Evolutionary conservation across 2,113 vertebrate species (phyloP).

Genomic region (Varanus komodoensis): DNA sequence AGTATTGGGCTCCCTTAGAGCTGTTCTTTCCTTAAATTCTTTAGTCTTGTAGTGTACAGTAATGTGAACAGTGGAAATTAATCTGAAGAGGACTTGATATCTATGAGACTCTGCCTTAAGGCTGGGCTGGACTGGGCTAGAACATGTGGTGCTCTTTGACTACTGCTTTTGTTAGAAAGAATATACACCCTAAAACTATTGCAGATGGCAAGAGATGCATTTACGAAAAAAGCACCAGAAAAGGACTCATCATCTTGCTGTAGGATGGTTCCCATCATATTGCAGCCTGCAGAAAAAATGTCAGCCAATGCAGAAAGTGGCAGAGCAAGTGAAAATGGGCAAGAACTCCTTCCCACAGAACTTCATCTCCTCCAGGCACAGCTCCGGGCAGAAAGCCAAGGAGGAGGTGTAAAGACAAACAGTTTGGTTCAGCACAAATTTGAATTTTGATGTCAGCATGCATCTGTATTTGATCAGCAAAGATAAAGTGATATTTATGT

Average conservation of each 20-base stretch:
- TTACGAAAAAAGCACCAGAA: neutral
- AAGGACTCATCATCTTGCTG: neutral
- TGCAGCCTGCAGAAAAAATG: neutral
- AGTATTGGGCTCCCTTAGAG: too few species aligned
- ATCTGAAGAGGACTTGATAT: neutral
- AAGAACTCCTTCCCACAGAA: constrained; percentile 12
- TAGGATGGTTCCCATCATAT: neutral
- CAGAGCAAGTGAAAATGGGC: neutral
- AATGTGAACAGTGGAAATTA: neutral
- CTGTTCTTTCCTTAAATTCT: neutral
- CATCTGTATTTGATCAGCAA: constrained; percentile 49
- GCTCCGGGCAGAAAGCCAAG: neutral
- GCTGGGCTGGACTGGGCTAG: neutral
- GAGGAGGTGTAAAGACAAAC: constrained; percentile 24
- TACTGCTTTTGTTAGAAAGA: neutral
- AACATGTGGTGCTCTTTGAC: neutral
- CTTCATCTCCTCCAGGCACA: neutral
- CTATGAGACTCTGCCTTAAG: neutral
- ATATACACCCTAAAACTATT: neutral
- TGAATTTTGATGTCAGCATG: constrained; percentile 27
- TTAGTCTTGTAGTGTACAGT: neutral
- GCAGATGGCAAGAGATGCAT: neutral
- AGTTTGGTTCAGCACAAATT: constrained; percentile 42
- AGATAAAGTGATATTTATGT: constrained; percentile 47
- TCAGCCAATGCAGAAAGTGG: neutral